A percentile compares a stretch with the other conserved stretches of the same genome.
Conservation (phyloP, 1,140 invertebrate genomes). For the Sitobion miscanthi region DNA sequence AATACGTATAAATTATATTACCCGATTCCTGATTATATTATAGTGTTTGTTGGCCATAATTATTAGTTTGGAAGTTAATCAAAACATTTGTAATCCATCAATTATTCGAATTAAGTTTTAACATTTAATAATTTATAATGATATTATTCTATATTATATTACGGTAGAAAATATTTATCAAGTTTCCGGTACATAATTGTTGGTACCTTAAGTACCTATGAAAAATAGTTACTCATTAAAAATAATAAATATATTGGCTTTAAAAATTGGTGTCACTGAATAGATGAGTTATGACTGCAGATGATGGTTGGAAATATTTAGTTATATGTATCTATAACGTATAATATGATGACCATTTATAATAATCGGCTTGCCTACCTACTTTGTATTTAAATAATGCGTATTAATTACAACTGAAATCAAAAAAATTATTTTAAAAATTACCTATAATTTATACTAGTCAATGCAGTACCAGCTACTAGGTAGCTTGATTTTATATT, state of each 20-base stretch:
- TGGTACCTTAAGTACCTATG: background rate
- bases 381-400: background rate
- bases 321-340: background rate
- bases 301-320: background rate
- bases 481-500: background rate
- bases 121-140: background rate
- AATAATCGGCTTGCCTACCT: background rate
- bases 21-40: background rate
- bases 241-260: background rate
- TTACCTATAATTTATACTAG: background rate
- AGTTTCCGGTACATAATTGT: background rate
- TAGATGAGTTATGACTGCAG: background rate
- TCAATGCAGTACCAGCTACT: background rate
- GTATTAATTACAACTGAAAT: background rate
- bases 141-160: background rate
- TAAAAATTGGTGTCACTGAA: background rate
- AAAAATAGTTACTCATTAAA: background rate
- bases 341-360: background rate
- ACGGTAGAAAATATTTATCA: background rate
- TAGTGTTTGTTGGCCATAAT: background rate
- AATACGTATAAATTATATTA: background rate
- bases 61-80: slow-evolving; percentile 17
- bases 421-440: background rate
- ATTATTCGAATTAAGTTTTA: background rate
- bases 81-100: background rate